Conservation (phyloP, 2,888 invertebrate genomes). For the Andrena fulva region DNA sequence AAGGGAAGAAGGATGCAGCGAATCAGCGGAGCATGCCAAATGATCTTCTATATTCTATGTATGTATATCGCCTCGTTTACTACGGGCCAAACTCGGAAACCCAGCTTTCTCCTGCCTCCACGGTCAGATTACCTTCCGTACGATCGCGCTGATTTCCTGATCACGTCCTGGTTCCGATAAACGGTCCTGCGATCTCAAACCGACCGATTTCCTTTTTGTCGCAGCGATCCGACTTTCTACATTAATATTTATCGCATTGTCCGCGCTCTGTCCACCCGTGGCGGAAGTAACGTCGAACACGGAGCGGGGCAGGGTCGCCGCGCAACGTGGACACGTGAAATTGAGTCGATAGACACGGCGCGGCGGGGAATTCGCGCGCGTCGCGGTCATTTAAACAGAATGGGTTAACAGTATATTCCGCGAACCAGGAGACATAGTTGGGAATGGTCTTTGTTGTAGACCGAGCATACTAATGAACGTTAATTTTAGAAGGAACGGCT, state of each 20-base stretch:
- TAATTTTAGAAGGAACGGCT: constrained; percentile 32
- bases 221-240: constrained; percentile 37
- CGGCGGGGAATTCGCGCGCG: background rate
- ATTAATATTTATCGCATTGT: constrained; percentile 30
- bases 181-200: constrained; percentile 42
- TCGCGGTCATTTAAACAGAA: constrained; percentile 9
- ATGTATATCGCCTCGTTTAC: constrained; percentile 67
- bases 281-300: background rate
- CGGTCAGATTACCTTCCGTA: constrained; percentile 61
- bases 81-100: constrained; percentile 64
- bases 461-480: constrained; percentile 43
- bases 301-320: background rate
- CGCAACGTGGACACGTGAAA: constrained; percentile 1
- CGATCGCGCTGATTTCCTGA: constrained; percentile 67
- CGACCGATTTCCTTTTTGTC: constrained; percentile 61
- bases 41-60: constrained; percentile 62
- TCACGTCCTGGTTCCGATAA: constrained; percentile 67
- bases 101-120: constrained; percentile 71
- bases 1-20: constrained; percentile 52
- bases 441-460: constrained; percentile 10
- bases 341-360: background rate
- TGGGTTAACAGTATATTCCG: constrained; percentile 40
- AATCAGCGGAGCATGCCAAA: constrained; percentile 68
- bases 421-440: constrained; percentile 32
- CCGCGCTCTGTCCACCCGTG: background rate